A percentile compares a stretch with the other conserved stretches of the same genome.
Evolutionary conservation across 2,888 invertebrate genomes (phyloP).

Genomic region (Colostygia pectinataria): DNA sequence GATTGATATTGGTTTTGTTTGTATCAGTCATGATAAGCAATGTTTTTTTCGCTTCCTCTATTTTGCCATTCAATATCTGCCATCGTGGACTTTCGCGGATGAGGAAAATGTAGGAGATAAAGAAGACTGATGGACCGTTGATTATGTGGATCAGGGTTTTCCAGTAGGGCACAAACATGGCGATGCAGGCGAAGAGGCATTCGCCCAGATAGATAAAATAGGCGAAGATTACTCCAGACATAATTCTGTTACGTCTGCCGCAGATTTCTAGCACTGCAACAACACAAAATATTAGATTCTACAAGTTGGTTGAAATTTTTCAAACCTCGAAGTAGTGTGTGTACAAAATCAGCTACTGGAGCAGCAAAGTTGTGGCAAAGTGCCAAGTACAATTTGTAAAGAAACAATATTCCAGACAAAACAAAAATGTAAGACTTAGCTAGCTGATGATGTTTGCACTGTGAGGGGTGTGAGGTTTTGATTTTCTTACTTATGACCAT

Average conservation of each 20-base stretch:
- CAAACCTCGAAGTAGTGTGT: too few species aligned
- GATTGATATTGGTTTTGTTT: constrained; percentile 57
- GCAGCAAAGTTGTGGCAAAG: too few species aligned
- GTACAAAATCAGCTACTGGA: too few species aligned
- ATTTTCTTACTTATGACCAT: constrained; percentile 59
- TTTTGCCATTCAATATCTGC: constrained; percentile 62
- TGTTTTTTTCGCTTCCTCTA: constrained; percentile 53
- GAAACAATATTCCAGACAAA: too few species aligned
- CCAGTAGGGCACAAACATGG: constrained; percentile 65
- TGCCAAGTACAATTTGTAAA: too few species aligned
- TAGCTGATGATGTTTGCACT: background rate
- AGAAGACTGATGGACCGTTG: constrained; percentile 58
- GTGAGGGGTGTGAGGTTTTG: too few species aligned
- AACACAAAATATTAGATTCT: constrained; percentile 24
- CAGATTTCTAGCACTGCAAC: constrained; percentile 64
- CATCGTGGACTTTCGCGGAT: constrained; percentile 67
- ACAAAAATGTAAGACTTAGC: background rate
- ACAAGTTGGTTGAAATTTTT: too few species aligned
- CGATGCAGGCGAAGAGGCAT: constrained; percentile 58
- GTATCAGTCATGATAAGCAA: constrained; percentile 50
- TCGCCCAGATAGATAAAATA: constrained; percentile 65
- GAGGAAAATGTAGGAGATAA: constrained; percentile 50
- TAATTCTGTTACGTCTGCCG: constrained; percentile 52
- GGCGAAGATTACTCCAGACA: constrained; percentile 60
- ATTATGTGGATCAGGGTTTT: constrained; percentile 59